phyloP scores from a whole-genome alignment of 2,888 invertebrate species.

The Brachynemurus nebulosus region DNA sequence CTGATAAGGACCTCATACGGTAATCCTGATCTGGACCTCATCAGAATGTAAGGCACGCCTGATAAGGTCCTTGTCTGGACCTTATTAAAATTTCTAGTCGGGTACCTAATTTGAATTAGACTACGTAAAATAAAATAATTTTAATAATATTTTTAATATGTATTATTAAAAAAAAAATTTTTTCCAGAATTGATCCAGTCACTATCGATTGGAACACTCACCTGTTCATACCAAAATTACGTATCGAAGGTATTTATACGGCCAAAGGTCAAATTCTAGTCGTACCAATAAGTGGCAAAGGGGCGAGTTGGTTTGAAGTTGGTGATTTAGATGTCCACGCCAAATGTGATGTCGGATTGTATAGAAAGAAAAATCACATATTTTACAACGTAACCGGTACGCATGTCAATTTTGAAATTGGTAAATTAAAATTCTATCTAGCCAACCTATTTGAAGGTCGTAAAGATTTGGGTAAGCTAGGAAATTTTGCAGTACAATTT shows the following conservation, averaged over 20 bases:
- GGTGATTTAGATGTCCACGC: conserved; percentile 18
- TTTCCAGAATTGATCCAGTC: too few relatives aligned
- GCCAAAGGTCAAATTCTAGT: conserved; percentile 51
- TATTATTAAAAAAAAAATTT: too few relatives aligned
- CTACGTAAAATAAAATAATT: too few relatives aligned
- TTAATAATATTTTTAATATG: too few relatives aligned
- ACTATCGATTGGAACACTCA: too few relatives aligned
- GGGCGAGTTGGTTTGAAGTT: conserved; percentile 56
- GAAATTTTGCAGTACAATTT: background rate
- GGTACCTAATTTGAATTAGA: too few relatives aligned
- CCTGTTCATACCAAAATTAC: conserved; percentile 46
- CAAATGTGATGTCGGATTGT: conserved; percentile 24
- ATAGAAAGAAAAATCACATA: conserved; percentile 44
- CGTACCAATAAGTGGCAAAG: conserved; percentile 54
- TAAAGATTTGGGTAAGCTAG: conserved; percentile 45
- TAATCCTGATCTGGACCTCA: too few relatives aligned
- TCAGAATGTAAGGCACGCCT: too few relatives aligned
- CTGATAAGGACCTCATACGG: too few relatives aligned
- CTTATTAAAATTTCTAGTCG: too few relatives aligned
- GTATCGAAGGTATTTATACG: conserved; percentile 53
- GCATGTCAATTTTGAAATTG: conserved; percentile 48
- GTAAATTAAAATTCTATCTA: conserved; percentile 45
- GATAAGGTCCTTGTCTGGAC: too few relatives aligned
- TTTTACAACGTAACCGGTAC: conserved; percentile 55
- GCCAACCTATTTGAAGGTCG: conserved; percentile 57